phyloP scores from a whole-genome alignment of 2,113 vertebrate species.

The Oreochromis spilurus region DNA sequence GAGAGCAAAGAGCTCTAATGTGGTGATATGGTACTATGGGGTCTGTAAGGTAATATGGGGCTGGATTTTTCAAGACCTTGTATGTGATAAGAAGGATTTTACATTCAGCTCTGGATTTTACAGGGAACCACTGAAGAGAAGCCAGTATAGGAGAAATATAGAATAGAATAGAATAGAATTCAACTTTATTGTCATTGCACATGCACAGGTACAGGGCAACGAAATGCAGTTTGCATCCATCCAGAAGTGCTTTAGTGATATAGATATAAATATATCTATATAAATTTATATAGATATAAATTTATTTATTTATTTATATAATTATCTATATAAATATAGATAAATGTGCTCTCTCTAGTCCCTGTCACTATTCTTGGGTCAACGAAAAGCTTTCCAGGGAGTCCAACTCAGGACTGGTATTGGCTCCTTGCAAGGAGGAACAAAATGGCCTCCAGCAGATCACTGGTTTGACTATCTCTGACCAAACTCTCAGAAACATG shows the following conservation, averaged over 20 bases:
- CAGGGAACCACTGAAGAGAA: background rate
- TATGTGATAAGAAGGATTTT: background rate
- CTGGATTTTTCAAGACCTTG: background rate
- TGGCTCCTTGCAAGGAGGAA: background rate
- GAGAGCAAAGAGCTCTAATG: background rate
- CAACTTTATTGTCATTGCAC: too few species aligned
- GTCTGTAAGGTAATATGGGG: background rate
- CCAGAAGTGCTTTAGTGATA: too few species aligned
- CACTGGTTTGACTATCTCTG: background rate
- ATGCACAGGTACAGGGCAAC: too few species aligned
- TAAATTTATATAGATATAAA: too few species aligned
- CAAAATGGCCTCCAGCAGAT: background rate
- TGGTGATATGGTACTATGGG: background rate
- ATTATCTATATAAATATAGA: too few species aligned
- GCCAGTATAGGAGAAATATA: background rate
- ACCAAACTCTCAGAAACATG: background rate
- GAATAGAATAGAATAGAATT: too few species aligned
- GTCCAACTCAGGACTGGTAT: background rate
- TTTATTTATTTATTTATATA: too few species aligned
- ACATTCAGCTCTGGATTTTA: background rate
- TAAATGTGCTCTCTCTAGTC: background rate
- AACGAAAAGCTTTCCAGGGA: background rate
- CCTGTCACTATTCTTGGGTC: background rate
- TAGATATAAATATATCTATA: too few species aligned
- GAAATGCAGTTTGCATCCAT: too few species aligned